Evolutionary conservation across 2,888 invertebrate species (phyloP).

Genomic region (Pandemis cinnamomeana): DNA sequence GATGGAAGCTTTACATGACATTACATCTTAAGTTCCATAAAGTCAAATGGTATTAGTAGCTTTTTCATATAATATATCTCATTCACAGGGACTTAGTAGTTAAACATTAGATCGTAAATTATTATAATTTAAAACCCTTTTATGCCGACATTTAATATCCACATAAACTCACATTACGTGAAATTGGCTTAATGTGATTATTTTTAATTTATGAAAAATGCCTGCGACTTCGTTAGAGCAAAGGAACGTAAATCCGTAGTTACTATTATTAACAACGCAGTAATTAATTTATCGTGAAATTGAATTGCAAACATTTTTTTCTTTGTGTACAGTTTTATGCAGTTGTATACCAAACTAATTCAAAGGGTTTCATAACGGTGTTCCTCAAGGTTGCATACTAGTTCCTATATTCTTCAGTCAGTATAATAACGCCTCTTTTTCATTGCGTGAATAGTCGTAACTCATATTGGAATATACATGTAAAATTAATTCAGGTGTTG

Average conservation of each 20-base stretch:
- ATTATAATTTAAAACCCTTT: conserved; percentile 6
- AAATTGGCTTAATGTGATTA: not conserved
- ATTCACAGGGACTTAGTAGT: not conserved
- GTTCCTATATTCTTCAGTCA: not conserved
- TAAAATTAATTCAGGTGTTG: not conserved
- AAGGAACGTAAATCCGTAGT: not conserved
- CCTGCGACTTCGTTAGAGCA: conserved; percentile 13
- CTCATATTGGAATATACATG: too few species aligned
- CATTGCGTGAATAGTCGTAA: too few species aligned
- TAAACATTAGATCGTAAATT: not conserved
- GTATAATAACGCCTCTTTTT: too few species aligned
- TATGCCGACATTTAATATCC: conserved; percentile 11
- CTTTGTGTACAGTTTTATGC: too few species aligned
- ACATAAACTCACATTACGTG: not conserved
- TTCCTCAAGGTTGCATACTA: conserved; percentile 1
- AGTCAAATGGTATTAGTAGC: not conserved
- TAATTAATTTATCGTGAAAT: not conserved
- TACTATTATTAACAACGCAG: not conserved
- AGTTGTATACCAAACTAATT: too few species aligned
- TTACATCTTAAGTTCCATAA: not conserved
- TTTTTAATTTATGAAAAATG: conserved; percentile 7
- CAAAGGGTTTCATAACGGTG: not conserved
- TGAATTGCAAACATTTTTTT: not conserved
- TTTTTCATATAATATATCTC: not conserved
- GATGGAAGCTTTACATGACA: too few species aligned